Evolutionary conservation across 1,140 invertebrate species (phyloP).

Genomic region (Himalopsyche phryganea): DNA sequence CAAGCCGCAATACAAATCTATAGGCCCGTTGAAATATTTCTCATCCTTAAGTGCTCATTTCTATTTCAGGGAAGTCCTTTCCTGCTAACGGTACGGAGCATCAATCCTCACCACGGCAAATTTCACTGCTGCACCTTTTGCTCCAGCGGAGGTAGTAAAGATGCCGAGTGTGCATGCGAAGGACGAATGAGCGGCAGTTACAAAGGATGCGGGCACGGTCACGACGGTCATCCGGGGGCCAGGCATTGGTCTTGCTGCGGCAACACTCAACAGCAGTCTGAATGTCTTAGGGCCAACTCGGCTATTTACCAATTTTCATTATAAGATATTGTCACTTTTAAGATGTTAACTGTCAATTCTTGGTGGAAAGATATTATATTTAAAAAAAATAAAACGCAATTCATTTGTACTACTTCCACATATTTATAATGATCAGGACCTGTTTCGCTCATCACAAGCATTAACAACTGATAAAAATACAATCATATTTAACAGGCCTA

Average conservation of each 20-base stretch:
- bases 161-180: constrained; percentile 65
- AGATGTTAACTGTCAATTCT: too few species aligned
- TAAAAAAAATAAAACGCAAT: too few species aligned
- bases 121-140: constrained; percentile 82
- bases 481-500: too few species aligned
- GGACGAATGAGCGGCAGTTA: constrained; percentile 72
- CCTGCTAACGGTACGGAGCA: constrained; percentile 52
- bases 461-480: too few species aligned
- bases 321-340: constrained; percentile 32
- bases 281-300: constrained; percentile 46
- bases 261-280: constrained; percentile 56
- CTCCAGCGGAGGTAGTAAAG: constrained; percentile 68
- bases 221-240: constrained; percentile 69
- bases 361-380: too few species aligned
- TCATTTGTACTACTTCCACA: too few species aligned
- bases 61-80: constrained; percentile 56
- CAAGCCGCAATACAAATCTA: too few species aligned
- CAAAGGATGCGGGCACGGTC: constrained; percentile 71
- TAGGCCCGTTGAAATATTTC: too few species aligned
- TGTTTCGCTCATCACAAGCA: too few species aligned
- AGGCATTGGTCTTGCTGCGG: constrained; percentile 82
- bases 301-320: constrained; percentile 56
- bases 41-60: too few species aligned
- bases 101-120: constrained; percentile 61
- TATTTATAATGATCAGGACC: too few species aligned